phyloP scores from a whole-genome alignment of 2,797 vertebrate species.

The Enteromius treurensis region DNA sequence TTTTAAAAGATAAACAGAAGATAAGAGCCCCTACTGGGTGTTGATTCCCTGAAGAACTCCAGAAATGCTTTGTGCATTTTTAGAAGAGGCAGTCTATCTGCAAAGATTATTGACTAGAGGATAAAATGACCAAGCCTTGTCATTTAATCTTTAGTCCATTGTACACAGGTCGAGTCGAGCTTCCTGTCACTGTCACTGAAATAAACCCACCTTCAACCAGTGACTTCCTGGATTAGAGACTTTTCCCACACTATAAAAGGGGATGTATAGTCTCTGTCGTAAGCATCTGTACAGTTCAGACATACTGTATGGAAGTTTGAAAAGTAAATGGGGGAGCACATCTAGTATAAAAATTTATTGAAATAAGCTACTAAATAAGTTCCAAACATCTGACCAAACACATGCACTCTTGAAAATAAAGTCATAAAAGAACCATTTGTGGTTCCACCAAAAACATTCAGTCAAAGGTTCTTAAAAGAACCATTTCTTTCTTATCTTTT shows the following conservation, averaged over 20 bases:
- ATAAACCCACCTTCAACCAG: slow-evolving; percentile 17
- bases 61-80: slow-evolving; percentile 5
- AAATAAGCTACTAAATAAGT: not conserved
- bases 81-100: slow-evolving; percentile 15
- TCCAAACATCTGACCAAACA: not conserved
- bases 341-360: not conserved
- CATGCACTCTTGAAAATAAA: not conserved
- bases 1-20: slow-evolving; percentile 19
- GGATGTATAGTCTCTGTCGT: not conserved
- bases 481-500: too few species aligned
- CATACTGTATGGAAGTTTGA: not conserved
- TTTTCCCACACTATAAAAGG: not conserved
- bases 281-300: not conserved
- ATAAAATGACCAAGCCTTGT: slow-evolving; percentile 41
- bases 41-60: slow-evolving; percentile 16
- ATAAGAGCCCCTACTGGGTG: slow-evolving; percentile 20
- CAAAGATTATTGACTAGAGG: slow-evolving; percentile 42
- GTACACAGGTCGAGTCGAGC: not conserved
- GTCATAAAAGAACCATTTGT: too few species aligned
- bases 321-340: not conserved
- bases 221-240: slow-evolving; percentile 37
- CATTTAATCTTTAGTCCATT: slow-evolving; percentile 33
- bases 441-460: too few species aligned
- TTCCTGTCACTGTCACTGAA: slow-evolving; percentile 11
- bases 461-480: too few species aligned